Evolutionary conservation across 2,797 vertebrate genomes (phyloP).

Genomic region (Cheirogaleus major): DNA sequence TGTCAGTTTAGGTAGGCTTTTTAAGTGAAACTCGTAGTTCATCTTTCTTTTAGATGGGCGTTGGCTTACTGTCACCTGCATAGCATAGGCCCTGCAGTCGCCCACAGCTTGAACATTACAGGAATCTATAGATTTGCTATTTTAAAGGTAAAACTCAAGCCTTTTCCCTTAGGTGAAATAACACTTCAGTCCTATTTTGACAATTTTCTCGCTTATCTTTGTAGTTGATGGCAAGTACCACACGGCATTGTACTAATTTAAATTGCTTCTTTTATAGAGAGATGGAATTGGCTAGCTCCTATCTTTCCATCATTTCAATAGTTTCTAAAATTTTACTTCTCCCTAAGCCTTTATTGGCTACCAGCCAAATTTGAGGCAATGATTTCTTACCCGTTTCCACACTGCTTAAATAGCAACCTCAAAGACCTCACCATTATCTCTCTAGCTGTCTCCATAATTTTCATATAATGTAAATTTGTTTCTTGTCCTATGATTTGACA

Average conservation of each 20-base stretch:
- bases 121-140: not conserved
- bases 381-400: not conserved
- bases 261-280: slow-evolving; percentile 18
- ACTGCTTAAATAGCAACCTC: not conserved
- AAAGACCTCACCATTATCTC: not conserved
- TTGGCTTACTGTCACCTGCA: not conserved
- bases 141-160: not conserved
- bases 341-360: not conserved
- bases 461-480: not conserved
- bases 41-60: not conserved
- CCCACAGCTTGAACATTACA: not conserved
- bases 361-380: not conserved
- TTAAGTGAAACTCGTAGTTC: not conserved
- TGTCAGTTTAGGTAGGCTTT: slow-evolving; percentile 3
- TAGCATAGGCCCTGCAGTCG: accelerated
- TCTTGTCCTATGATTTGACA: not conserved
- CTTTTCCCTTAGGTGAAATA: not conserved
- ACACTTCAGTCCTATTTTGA: slow-evolving; percentile 31
- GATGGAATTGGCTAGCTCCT: not conserved
- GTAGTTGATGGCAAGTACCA: not conserved
- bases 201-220: slow-evolving; percentile 20
- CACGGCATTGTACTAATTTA: not conserved
- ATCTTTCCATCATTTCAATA: not conserved
- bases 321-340: not conserved
- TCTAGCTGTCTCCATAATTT: not conserved